These are phyloP conservation scores for Marasmarcha lunaedactyla DNA, from an alignment of 2,888 invertebrate species.

Conservation along the genomic window DNA sequence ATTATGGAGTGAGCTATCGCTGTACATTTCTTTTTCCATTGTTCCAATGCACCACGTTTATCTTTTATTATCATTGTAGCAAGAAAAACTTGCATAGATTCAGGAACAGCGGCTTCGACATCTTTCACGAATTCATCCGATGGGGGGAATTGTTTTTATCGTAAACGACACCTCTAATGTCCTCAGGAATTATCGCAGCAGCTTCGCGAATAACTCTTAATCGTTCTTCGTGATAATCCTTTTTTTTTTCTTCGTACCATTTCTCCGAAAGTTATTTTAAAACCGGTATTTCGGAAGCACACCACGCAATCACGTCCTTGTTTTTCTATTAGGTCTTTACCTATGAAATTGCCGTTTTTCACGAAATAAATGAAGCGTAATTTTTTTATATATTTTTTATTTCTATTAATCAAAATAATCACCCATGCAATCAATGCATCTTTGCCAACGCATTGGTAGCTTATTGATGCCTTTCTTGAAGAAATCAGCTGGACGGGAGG, in stretches of 20 bases:
- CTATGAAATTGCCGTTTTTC: no score
- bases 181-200: slow-evolving; percentile 24
- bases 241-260: slow-evolving; percentile 1
- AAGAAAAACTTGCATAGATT: slow-evolving; percentile 20
- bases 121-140: slow-evolving; percentile 17
- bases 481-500: no score
- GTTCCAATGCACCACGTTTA: slow-evolving; percentile 12
- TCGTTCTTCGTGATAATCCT: slow-evolving; percentile 23
- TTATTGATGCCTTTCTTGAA: no score
- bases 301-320: no score
- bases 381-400: no score
- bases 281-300: no score
- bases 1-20: slow-evolving; percentile 16
- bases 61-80: slow-evolving; percentile 14
- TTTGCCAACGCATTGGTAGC: no score
- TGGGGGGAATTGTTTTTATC: slow-evolving; percentile 18
- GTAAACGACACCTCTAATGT: slow-evolving; percentile 22
- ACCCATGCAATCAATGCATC: no score
- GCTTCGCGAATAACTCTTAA: no score
- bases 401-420: not conserved
- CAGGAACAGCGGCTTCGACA: slow-evolving; percentile 19
- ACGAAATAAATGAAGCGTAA: no score
- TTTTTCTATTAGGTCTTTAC: no score
- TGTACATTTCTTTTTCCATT: slow-evolving; percentile 12
- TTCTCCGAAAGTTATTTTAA: not conserved